These are phyloP conservation scores for Drosophila subpulchrella DNA, from an alignment of 1,140 invertebrate genomes.

Conservation along the genomic window DNA sequence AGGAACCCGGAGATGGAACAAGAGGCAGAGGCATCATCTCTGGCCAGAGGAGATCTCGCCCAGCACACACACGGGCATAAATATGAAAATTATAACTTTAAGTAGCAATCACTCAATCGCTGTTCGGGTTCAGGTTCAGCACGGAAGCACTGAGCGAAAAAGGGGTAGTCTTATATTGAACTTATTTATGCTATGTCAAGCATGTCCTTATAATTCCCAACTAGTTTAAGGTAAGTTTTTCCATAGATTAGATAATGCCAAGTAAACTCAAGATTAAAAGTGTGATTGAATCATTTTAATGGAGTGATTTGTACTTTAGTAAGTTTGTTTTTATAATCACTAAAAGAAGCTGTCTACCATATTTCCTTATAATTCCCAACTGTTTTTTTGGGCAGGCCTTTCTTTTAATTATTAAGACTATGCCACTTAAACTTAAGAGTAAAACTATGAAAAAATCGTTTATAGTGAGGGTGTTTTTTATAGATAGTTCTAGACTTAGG, in stretches of 20 bases:
- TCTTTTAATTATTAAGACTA: too few species aligned
- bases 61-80: constrained; percentile 64
- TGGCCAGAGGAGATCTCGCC: constrained; percentile 41
- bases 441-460: too few species aligned
- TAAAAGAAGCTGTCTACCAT: background rate
- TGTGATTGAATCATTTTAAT: too few species aligned
- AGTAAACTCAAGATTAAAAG: too few species aligned
- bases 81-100: constrained; percentile 85
- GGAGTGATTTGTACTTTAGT: too few species aligned
- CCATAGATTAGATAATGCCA: too few species aligned
- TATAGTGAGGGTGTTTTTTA: too few species aligned
- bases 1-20: constrained; percentile 22
- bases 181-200: background rate
- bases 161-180: background rate
- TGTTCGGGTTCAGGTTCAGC: constrained; percentile 45
- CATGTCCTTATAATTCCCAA: constrained; percentile 1
- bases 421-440: too few species aligned
- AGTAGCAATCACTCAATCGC: constrained; percentile 85
- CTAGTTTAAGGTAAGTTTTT: background rate
- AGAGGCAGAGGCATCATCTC: constrained; percentile 26
- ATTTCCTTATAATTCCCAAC: constrained; percentile 5
- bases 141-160: constrained; percentile 14
- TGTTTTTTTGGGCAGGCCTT: background rate
- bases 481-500: too few species aligned
- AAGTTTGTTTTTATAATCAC: background rate